Evolutionary conservation across 2,797 vertebrate species (phyloP).

Genomic region (Falco berigora): DNA sequence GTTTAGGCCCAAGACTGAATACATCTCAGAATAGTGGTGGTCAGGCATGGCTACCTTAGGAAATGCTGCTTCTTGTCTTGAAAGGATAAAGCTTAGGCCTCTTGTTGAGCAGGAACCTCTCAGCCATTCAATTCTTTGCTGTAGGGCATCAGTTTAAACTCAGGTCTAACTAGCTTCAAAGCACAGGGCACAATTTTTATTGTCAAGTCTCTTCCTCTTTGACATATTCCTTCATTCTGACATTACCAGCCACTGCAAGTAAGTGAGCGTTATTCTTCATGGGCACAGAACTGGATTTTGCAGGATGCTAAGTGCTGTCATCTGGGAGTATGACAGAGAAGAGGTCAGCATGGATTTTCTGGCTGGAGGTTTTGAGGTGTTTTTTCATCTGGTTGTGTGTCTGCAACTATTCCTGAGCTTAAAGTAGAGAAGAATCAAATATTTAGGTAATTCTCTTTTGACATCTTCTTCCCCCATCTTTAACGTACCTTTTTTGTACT

Average conservation of each 20-base stretch:
- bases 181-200: neutral
- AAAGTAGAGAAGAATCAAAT: neutral
- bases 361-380: neutral
- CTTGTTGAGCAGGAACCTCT: neutral
- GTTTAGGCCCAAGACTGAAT: neutral
- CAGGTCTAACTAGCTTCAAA: neutral
- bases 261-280: too few species aligned
- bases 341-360: neutral
- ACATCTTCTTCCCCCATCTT: neutral
- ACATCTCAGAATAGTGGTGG: rapidly evolving
- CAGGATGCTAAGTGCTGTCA: neutral
- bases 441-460: neutral
- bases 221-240: neutral
- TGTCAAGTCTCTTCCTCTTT: too few species aligned
- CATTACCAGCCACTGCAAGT: neutral
- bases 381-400: neutral
- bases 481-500: neutral
- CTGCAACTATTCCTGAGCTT: neutral
- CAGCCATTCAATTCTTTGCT: neutral
- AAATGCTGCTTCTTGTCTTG: neutral
- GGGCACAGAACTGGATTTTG: neutral
- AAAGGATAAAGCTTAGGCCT: neutral
- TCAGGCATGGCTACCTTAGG: neutral
- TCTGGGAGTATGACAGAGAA: neutral
- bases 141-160: neutral